Conservation (phyloP, 53 echinoderm and acorn worm species). For the Echinarachnius parma region DNA sequence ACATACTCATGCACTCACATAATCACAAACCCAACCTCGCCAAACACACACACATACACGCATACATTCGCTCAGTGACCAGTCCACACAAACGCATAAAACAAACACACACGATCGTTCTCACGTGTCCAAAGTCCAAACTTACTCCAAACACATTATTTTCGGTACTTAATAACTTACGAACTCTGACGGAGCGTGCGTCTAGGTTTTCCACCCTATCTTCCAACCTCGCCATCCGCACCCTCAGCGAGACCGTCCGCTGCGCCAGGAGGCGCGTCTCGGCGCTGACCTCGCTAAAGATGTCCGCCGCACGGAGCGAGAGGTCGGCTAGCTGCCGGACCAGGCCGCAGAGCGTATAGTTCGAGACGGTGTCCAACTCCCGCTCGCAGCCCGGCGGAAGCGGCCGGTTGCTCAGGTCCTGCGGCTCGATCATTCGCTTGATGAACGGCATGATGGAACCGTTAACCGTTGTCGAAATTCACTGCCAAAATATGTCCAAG, state of each 20-base stretch:
- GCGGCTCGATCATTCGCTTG: conserved; percentile 81
- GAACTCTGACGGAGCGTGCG: conserved; percentile 93
- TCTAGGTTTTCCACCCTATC: conserved; percentile 71
- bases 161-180: conserved; percentile 62
- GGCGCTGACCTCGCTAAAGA: conserved; percentile 81
- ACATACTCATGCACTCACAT: neutral
- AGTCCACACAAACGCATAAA: no score
- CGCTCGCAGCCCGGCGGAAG: conserved; percentile 72
- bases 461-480: no score
- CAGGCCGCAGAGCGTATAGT: conserved; percentile 87
- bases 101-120: no score
- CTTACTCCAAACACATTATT: no score
- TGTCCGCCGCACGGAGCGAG: conserved; percentile 76
- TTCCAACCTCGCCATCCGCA: conserved; percentile 58
- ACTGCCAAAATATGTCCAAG: no score
- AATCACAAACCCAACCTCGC: no score
- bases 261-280: conserved; percentile 73
- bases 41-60: no score
- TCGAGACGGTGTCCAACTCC: conserved; percentile 86
- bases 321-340: conserved; percentile 85
- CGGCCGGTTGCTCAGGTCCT: conserved; percentile 72
- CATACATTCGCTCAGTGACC: no score
- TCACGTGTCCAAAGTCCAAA: no score
- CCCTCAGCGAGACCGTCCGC: conserved; percentile 54
- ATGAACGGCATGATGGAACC: conserved; percentile 96